phyloP scores from a whole-genome alignment of 2,797 vertebrate genomes.

The Leucoraja ocellata region DNA sequence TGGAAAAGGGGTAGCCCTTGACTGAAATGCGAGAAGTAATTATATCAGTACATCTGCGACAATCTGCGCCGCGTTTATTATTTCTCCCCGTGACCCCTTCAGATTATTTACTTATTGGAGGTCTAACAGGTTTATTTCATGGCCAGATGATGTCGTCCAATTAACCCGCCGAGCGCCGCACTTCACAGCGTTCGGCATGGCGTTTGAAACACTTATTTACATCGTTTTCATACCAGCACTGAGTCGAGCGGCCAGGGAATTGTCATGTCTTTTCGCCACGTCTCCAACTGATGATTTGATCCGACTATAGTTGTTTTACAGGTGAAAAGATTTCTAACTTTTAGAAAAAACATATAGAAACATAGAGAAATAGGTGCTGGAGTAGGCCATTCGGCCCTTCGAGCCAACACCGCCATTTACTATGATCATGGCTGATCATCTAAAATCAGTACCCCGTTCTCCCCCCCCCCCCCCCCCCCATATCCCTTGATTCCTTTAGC shows the following conservation, averaged over 20 bases:
- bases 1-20: not conserved
- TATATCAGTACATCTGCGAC: conserved; percentile 30
- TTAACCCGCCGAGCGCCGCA: not conserved
- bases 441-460: too few relatives aligned
- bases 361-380: too few relatives aligned
- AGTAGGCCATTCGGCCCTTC: too few relatives aligned
- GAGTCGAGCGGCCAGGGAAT: not conserved
- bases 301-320: not conserved
- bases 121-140: conserved; percentile 32
- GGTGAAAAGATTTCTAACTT: not conserved
- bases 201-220: not conserved
- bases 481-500: too few relatives aligned
- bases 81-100: conserved; percentile 4
- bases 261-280: not conserved
- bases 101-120: conserved; percentile 34
- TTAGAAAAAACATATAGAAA: too few relatives aligned
- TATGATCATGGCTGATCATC: too few relatives aligned
- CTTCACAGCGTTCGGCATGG: not conserved
- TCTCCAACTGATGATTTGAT: not conserved
- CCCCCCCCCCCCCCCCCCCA: too few relatives aligned
- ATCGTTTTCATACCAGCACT: not conserved
- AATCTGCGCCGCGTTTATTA: not conserved
- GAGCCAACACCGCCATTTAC: too few relatives aligned
- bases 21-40: not conserved
- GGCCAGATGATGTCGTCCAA: conserved; percentile 14